Conservation (phyloP, 1,140 invertebrate genomes). For the Papilio machaon region DNA sequence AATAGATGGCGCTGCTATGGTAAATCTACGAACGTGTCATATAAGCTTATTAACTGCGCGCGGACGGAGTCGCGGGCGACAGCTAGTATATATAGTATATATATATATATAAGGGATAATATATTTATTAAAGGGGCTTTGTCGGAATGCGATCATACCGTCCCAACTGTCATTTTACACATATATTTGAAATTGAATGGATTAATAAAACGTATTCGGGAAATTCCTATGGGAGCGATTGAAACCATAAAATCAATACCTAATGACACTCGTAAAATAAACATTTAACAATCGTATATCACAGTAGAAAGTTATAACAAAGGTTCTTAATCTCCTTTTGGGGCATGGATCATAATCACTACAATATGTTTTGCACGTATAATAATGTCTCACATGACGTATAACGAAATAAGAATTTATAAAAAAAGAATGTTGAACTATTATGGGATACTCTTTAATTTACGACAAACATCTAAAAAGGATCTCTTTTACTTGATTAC, state of each 20-base stretch:
- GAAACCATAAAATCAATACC: background rate
- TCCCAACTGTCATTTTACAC: too few species aligned
- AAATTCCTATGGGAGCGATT: background rate
- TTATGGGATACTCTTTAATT: background rate
- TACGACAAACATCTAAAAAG: background rate
- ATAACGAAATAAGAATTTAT: background rate
- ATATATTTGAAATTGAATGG: too few species aligned
- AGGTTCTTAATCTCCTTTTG: background rate
- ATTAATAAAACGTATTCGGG: too few species aligned
- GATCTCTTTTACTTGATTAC: background rate
- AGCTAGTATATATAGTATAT: too few species aligned
- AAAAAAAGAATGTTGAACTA: background rate
- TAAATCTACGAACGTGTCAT: too few species aligned
- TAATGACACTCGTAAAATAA: background rate
- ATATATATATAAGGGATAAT: too few species aligned
- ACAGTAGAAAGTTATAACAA: background rate
- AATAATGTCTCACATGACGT: background rate
- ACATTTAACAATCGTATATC: background rate
- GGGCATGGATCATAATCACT: background rate
- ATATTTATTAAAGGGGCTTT: too few species aligned
- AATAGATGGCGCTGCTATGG: too few species aligned
- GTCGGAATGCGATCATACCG: too few species aligned
- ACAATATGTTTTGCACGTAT: conserved; percentile 6
- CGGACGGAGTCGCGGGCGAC: too few species aligned
- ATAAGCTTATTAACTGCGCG: too few species aligned